A percentile compares a stretch with the other conserved stretches of the same genome.
These are phyloP conservation scores for Heliconius hortense DNA, from an alignment of 2,888 invertebrate genomes.

Conservation along the genomic window DNA sequence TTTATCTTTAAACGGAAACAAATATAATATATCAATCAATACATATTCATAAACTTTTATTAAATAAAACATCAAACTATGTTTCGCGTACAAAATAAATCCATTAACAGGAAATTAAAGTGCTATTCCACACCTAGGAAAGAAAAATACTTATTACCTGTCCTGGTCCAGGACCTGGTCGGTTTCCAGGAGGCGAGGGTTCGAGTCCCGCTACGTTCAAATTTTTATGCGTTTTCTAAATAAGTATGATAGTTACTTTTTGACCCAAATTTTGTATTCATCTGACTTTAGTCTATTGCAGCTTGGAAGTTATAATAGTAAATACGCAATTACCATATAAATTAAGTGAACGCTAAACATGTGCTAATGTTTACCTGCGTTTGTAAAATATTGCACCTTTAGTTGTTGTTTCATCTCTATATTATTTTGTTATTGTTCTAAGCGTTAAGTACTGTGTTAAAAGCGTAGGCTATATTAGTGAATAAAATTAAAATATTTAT, in stretches of 20 bases:
- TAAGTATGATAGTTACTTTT: background rate
- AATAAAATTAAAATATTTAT: too few species aligned
- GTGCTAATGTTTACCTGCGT: conserved; percentile 27
- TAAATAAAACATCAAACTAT: conserved; percentile 4
- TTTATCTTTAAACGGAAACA: background rate
- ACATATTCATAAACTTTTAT: background rate
- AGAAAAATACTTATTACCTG: too few species aligned
- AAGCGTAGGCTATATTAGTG: background rate
- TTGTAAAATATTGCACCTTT: conserved; percentile 16
- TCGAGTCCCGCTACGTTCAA: too few species aligned
- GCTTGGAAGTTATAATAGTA: conserved; percentile 15
- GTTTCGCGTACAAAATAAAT: conserved; percentile 7
- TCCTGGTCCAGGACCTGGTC: too few species aligned
- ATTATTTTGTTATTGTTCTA: conserved; percentile 10
- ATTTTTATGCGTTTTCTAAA: too few species aligned
- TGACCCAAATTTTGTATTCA: background rate
- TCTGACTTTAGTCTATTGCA: conserved; percentile 13
- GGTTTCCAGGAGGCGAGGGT: too few species aligned
- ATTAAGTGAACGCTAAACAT: conserved; percentile 65
- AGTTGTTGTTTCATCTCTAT: conserved; percentile 4
- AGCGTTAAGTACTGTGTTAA: background rate
- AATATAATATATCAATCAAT: background rate
- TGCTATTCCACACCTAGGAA: too few species aligned
- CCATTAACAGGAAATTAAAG: conserved; percentile 3
- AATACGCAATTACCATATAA: conserved; percentile 44